These are phyloP conservation scores for Polypterus bichir DNA, from an alignment of 2,113 vertebrate genomes.

Conservation along the genomic window DNA sequence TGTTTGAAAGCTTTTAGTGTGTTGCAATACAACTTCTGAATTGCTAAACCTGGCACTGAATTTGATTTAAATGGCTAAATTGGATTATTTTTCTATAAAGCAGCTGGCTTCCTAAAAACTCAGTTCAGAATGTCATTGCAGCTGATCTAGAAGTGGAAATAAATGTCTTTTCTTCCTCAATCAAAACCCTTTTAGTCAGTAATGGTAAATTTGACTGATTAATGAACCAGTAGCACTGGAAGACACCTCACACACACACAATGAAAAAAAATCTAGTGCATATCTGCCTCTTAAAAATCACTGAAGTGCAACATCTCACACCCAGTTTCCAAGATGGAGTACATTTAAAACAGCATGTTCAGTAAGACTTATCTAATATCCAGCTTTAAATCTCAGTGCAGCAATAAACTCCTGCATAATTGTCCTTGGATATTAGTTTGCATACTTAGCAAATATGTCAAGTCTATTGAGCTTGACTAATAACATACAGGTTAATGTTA, in stretches of 20 bases:
- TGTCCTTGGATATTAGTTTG: constrained; percentile 16
- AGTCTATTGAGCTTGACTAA: not conserved
- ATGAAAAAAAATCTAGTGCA: constrained; percentile 7
- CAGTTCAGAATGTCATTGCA: not conserved
- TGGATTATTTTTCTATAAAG: not conserved
- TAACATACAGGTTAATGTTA: not conserved
- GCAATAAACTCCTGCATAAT: constrained; percentile 11
- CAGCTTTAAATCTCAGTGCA: constrained; percentile 7
- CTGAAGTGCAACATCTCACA: constrained; percentile 11
- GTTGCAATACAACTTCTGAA: not conserved
- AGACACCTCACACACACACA: constrained; percentile 7
- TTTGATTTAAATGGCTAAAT: not conserved
- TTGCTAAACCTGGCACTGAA: not conserved
- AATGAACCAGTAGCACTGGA: constrained; percentile 7
- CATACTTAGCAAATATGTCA: constrained; percentile 6
- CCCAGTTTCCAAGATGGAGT: not conserved
- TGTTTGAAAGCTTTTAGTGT: not conserved
- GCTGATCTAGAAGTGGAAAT: not conserved
- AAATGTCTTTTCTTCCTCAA: not conserved
- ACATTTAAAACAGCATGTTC: constrained; percentile 8
- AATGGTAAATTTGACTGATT: constrained; percentile 7
- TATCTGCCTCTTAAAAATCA: constrained; percentile 3
- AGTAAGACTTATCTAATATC: constrained; percentile 9
- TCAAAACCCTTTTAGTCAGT: not conserved
- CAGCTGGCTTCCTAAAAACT: not conserved